A percentile compares a stretch with the other conserved stretches of the same genome.
Evolutionary conservation across 2,888 invertebrate genomes (phyloP).

Genomic region (Argyresthia albistria): DNA sequence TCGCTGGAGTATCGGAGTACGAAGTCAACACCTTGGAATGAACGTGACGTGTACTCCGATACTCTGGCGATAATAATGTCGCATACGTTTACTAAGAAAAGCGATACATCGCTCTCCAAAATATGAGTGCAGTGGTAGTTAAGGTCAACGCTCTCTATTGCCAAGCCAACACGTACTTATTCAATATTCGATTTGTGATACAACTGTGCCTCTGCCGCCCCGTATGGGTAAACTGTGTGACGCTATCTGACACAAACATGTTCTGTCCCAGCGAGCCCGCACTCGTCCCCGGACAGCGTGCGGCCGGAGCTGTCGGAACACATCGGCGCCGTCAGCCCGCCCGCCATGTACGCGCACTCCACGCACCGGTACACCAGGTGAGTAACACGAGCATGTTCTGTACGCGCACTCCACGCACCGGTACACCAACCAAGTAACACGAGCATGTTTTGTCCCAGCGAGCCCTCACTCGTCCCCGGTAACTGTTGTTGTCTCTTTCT

Average conservation of each 20-base stretch:
- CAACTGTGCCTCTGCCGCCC: too few relatives aligned
- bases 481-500: conserved; percentile 15
- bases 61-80: too few relatives aligned
- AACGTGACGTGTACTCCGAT: too few relatives aligned
- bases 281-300: conserved; percentile 49
- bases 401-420: conserved; percentile 72
- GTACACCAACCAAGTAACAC: conserved; percentile 38
- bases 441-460: conserved; percentile 31
- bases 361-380: conserved; percentile 55
- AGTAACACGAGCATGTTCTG: conserved; percentile 21
- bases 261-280: conserved; percentile 41
- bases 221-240: too few relatives aligned
- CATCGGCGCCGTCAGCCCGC: conserved; percentile 76
- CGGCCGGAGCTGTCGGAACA: conserved; percentile 49
- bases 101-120: too few relatives aligned
- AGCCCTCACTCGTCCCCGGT: too few relatives aligned
- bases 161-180: background rate
- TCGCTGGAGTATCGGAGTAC: too few relatives aligned
- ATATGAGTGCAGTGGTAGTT: too few relatives aligned
- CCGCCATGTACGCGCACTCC: conserved; percentile 78
- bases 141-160: too few relatives aligned
- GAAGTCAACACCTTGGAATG: too few relatives aligned
- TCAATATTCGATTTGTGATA: background rate
- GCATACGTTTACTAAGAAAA: too few relatives aligned
- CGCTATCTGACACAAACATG: background rate